Conservation (phyloP, 2,888 invertebrate species). For the Sisyra nigra region DNA sequence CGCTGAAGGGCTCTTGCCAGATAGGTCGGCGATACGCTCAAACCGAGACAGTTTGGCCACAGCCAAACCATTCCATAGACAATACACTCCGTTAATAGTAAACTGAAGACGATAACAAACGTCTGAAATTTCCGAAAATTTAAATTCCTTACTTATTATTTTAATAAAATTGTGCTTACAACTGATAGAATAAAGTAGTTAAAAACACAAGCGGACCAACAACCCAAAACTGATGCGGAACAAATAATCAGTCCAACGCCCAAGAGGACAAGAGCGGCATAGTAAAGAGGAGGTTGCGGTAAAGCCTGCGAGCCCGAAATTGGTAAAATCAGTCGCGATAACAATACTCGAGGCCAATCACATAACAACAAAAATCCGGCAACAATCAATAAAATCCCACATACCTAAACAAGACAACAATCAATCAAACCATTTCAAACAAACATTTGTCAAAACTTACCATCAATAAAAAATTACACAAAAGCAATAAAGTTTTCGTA, state of each 20-base stretch:
- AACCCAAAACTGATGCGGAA: conserved; percentile 54
- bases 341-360: conserved; percentile 50
- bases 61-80: conserved; percentile 52
- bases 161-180: conserved; percentile 29
- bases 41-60: conserved; percentile 64
- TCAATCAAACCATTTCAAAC: conserved; percentile 2
- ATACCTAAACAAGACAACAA: conserved; percentile 41
- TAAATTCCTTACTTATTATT: background rate
- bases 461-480: conserved; percentile 47
- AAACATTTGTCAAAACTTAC: conserved; percentile 28
- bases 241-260: conserved; percentile 51
- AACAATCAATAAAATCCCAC: conserved; percentile 53
- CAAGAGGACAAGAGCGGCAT: conserved; percentile 53
- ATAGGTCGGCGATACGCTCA: conserved; percentile 48
- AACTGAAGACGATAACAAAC: conserved; percentile 46
- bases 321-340: conserved; percentile 51
- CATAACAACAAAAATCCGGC: conserved; percentile 56
- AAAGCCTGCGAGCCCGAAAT: conserved; percentile 32
- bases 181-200: conserved; percentile 55
- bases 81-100: conserved; percentile 53
- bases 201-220: conserved; percentile 65
- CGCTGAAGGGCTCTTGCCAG: conserved; percentile 55
- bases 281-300: conserved; percentile 60
- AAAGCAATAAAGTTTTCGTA: conserved; percentile 47
- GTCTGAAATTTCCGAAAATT: too few species aligned